Conservation (phyloP, 92 coral and sea anemone species). For the Porites cylindrica region DNA sequence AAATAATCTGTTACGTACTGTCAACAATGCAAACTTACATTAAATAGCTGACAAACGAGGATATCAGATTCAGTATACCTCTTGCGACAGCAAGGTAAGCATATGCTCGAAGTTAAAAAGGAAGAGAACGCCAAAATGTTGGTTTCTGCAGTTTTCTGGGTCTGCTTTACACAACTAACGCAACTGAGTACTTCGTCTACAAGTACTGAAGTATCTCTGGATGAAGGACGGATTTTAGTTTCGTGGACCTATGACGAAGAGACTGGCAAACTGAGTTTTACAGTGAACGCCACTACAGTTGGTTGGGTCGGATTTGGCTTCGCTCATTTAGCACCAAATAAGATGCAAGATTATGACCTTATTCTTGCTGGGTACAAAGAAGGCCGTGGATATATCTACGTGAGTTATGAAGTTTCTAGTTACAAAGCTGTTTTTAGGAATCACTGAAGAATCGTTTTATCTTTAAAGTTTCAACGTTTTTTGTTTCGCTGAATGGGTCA, state of each 20-base stretch:
- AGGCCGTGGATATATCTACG: slow-evolving; percentile 25
- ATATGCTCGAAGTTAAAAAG: too few relatives aligned
- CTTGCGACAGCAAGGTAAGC: too few relatives aligned
- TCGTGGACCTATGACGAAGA: slow-evolving; percentile 34
- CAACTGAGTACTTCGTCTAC: too few relatives aligned
- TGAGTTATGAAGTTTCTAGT: not conserved
- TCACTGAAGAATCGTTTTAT: not conserved
- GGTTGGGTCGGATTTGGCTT: slow-evolving; percentile 54
- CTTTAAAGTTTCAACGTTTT: not conserved
- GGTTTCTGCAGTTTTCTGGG: too few relatives aligned
- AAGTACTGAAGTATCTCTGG: not conserved
- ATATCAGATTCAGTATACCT: too few relatives aligned
- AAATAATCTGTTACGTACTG: too few relatives aligned
- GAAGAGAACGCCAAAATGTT: too few relatives aligned
- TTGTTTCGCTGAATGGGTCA: too few relatives aligned
- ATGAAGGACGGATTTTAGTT: not conserved
- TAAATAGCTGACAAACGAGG: too few relatives aligned
- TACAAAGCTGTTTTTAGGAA: too few relatives aligned
- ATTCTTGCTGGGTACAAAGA: slow-evolving; percentile 22
- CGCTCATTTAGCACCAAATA: not conserved
- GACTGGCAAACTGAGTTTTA: not conserved
- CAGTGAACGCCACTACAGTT: slow-evolving; percentile 14
- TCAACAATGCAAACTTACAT: too few relatives aligned
- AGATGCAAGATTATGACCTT: slow-evolving; percentile 33
- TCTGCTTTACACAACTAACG: too few relatives aligned